A percentile compares a stretch with the other conserved stretches of the same genome.
phyloP scores from a whole-genome alignment of 2,113 vertebrate genomes.

The Chelonoidis abingdonii region DNA sequence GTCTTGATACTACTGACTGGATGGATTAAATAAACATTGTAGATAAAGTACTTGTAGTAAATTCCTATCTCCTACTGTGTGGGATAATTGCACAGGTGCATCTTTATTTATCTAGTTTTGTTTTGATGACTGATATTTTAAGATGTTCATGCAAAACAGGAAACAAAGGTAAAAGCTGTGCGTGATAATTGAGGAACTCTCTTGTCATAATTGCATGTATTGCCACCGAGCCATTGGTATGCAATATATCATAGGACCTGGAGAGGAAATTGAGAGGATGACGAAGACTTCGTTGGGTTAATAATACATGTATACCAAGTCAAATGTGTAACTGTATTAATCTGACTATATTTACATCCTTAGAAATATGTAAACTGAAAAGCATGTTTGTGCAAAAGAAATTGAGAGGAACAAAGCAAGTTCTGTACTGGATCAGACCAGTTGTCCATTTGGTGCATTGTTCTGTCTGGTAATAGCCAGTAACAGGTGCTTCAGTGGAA shows the following conservation, averaged over 20 bases:
- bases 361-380: background rate
- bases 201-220: background rate
- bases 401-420: background rate
- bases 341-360: background rate
- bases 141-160: background rate
- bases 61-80: background rate
- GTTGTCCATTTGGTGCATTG: accelerated
- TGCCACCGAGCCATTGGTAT: background rate
- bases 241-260: background rate
- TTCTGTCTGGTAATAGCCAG: background rate
- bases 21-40: background rate
- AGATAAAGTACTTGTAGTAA: background rate
- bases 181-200: background rate
- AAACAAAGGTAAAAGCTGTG: slow-evolving; percentile 6
- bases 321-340: background rate
- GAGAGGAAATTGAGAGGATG: background rate
- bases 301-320: background rate
- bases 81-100: background rate
- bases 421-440: background rate
- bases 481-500: background rate
- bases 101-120: slow-evolving; percentile 19
- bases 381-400: background rate
- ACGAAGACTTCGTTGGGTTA: background rate
- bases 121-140: slow-evolving; percentile 24
- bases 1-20: background rate